Base-by-base conservation (phyloP, 1,140 invertebrate genomes). In the Drosophila nasuta region DNA sequence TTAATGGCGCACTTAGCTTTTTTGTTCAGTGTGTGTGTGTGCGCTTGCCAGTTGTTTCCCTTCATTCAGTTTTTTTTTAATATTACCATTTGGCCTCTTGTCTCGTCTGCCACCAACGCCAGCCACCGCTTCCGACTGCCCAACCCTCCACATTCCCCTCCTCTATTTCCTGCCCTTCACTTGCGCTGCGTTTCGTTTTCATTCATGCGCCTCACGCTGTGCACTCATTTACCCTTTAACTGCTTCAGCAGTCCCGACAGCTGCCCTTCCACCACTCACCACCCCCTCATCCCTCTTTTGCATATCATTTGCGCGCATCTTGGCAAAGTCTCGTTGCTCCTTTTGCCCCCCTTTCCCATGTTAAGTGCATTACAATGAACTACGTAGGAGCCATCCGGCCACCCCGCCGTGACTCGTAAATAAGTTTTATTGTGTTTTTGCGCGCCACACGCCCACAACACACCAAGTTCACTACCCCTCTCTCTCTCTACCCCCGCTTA, bases 291-390 rank as follows among this genome's bases (percentile, higher is more conserved):
- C 43, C 30, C 46, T 52, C 68, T 80, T 78, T 89, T 88, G 83
- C 83, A 87, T 87, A 87, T 87, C 83, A 87, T 87, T 88, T 81
- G 83, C 75, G 85, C 85, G 81, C 85, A 88, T 89, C 85, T 88
- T 83, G 82, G 41, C 59, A 17, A 48, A 25, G 10, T 38, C 33
- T 1, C 58, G 7, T 25, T 69, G 5, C 58, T 20, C 30, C 17
- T 25, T 25, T 25, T 3, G 4, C n/a, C 10, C 13, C 17, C 33
- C 20, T 7, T 17, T n/a, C 59, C 62, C 72, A 68, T 25, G 49
- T 89, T 89, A 88, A 88, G 83, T 88, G 83, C 85, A 88, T 89
- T 88, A 89, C 83, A 88, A 88, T 88, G 83, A 88, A 88, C 80
- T 88, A 75, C 81, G 77, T 74, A 48, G 75, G 70, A 69, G 83